phyloP scores from a whole-genome alignment of 2,888 invertebrate genomes.

The Drepanosiphum platanoidis region DNA sequence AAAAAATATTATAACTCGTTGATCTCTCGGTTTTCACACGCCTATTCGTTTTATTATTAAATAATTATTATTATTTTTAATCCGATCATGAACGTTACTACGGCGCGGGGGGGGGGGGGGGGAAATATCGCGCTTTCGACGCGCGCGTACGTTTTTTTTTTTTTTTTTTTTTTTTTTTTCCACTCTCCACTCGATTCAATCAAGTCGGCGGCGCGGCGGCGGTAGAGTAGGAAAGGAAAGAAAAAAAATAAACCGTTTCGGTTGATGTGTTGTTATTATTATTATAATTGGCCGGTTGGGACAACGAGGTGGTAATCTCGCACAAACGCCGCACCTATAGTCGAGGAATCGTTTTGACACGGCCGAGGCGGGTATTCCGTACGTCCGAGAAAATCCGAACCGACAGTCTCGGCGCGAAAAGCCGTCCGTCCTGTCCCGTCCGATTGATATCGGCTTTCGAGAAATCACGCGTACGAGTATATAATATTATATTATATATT shows the following conservation, averaged over 20 bases:
- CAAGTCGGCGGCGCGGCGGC: not conserved
- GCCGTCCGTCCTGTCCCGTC: not conserved
- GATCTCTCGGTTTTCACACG: not conserved
- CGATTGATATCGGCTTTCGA: not conserved
- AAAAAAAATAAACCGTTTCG: not conserved
- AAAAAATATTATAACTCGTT: not conserved
- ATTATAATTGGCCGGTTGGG: not conserved
- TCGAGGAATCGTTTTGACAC: not conserved
- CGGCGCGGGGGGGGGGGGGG: too few species aligned
- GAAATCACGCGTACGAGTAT: not conserved
- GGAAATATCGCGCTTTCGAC: not conserved
- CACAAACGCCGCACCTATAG: not conserved
- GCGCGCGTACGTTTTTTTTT: not conserved
- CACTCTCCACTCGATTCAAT: not conserved
- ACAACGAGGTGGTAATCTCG: not conserved
- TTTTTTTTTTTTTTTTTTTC: not conserved
- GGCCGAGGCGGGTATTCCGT: not conserved
- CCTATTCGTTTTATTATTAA: not conserved
- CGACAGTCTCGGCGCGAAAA: not conserved
- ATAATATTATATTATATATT: too few species aligned
- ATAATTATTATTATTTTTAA: not conserved
- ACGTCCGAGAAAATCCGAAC: not conserved
- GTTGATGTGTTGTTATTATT: not conserved
- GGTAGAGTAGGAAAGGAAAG: not conserved
- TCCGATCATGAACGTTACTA: not conserved